Evolutionary conservation across 2,113 vertebrate species (phyloP).

Genomic region (Alouatta palliata): DNA sequence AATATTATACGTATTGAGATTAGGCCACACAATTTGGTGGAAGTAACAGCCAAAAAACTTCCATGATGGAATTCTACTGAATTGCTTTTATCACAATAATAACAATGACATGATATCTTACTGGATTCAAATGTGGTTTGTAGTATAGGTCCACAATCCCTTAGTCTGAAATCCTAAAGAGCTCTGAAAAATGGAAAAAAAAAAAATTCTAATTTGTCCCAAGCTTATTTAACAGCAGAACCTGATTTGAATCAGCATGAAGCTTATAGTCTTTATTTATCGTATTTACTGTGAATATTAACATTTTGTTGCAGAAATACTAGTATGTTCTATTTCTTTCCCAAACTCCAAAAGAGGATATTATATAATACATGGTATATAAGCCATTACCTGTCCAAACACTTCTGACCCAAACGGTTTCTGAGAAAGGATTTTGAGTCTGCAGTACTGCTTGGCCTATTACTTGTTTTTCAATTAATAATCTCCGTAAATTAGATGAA

Average conservation of each 20-base stretch:
- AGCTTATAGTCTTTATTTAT: not conserved
- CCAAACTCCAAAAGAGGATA: not conserved
- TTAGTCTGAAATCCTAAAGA: not conserved
- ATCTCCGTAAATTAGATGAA: not conserved
- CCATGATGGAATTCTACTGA: not conserved
- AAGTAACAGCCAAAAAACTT: not conserved
- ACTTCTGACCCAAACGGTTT: not conserved
- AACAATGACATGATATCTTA: not conserved
- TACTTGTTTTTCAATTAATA: conserved; percentile 3
- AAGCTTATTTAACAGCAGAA: not conserved
- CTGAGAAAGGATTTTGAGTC: not conserved
- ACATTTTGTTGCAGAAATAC: not conserved
- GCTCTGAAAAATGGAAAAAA: not conserved
- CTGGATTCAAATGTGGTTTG: not conserved
- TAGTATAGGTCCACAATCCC: not conserved
- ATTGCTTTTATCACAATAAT: not conserved
- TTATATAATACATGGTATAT: not conserved
- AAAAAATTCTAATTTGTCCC: not conserved
- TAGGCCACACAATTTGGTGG: not conserved
- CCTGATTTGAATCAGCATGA: not conserved
- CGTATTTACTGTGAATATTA: not conserved
- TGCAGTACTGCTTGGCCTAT: not conserved
- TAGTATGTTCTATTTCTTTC: not conserved
- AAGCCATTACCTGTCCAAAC: not conserved
- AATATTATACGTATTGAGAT: not conserved